Percentiles rank a stretch among this genome's conserved stretches.
These are phyloP conservation scores for Acanthurus tractus DNA, from an alignment of 2,797 vertebrate genomes.

Conservation along the genomic window DNA sequence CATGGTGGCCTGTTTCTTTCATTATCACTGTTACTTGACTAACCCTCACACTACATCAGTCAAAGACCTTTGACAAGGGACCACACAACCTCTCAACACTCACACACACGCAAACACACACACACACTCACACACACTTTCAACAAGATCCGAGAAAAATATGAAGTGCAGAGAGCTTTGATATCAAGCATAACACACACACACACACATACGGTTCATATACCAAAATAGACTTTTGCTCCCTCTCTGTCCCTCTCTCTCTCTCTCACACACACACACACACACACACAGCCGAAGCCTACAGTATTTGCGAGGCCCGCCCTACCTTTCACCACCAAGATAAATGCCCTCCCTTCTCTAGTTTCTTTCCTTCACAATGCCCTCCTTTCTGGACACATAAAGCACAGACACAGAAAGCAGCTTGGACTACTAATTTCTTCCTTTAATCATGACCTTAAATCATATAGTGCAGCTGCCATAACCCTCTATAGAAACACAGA, in stretches of 20 bases:
- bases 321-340: constrained; percentile 29
- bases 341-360: constrained; percentile 23
- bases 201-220: constrained; percentile 2
- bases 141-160: constrained; percentile 37
- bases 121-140: constrained; percentile 12
- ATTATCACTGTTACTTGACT: constrained; percentile 61
- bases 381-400: constrained; percentile 2
- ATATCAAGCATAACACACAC: neutral
- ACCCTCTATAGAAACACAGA: neutral
- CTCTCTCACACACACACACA: neutral
- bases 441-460: constrained; percentile 10
- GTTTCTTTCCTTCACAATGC: constrained; percentile 11
- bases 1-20: constrained; percentile 63
- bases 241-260: too few relatives aligned
- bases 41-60: constrained; percentile 61
- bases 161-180: constrained; percentile 35
- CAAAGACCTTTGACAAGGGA: constrained; percentile 58
- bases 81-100: constrained; percentile 57
- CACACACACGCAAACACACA: constrained; percentile 11
- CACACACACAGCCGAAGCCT: neutral
- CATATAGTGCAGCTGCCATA: neutral
- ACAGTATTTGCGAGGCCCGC: neutral
- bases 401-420: neutral
- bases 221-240: neutral
- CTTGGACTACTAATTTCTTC: constrained; percentile 4